Conservation (phyloP, 2,888 invertebrate species). For the Amiota communis region DNA sequence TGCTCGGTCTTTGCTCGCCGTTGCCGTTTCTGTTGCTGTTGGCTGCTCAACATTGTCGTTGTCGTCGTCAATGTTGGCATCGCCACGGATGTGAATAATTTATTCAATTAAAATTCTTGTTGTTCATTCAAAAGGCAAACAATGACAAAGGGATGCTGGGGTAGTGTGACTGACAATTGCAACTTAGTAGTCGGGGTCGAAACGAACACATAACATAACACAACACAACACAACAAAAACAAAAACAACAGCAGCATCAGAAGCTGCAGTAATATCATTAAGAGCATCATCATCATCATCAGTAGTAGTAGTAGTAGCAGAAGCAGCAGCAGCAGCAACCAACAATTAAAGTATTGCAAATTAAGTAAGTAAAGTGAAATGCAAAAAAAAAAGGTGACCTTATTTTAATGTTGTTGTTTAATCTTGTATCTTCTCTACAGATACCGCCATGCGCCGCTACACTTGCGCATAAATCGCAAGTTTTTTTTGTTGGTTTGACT, state of each 20-base stretch:
- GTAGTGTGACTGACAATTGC: neutral
- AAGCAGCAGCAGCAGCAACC: slow-evolving; percentile 7
- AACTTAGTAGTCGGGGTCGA: neutral
- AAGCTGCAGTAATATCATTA: neutral
- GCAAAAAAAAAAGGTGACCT: slow-evolving; percentile 18
- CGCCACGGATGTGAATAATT: slow-evolving; percentile 29
- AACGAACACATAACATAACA: neutral
- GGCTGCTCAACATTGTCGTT: neutral
- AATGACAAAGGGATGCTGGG: slow-evolving; percentile 13
- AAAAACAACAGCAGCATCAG: neutral
- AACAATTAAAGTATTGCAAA: slow-evolving; percentile 18
- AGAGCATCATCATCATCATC: neutral
- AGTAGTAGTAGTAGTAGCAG: neutral
- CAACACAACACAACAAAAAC: neutral
- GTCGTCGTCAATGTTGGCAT: slow-evolving; percentile 7
- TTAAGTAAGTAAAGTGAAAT: slow-evolving; percentile 5
- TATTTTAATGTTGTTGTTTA: neutral
- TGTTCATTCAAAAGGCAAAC: slow-evolving; percentile 30
- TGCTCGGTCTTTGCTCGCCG: neutral
- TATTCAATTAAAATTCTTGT: slow-evolving; percentile 31
- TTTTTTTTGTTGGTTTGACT: no score
- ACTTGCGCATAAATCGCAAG: no score
- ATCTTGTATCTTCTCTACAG: neutral
- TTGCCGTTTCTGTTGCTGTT: neutral
- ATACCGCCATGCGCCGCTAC: no score